phyloP scores from a whole-genome alignment of 2,797 vertebrate genomes.

The Limosa lapponica region DNA sequence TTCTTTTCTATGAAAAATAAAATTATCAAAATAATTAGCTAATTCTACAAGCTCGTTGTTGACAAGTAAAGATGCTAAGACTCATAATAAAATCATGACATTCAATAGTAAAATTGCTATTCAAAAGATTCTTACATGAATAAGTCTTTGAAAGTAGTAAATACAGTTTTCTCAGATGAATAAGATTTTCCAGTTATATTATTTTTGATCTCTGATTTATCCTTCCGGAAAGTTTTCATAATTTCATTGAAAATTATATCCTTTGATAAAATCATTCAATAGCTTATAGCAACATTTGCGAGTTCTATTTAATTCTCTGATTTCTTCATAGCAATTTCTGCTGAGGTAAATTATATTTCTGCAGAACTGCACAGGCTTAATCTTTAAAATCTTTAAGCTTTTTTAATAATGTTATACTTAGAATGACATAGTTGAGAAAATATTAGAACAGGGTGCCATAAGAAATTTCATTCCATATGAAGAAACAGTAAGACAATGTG shows the following conservation, averaged over 20 bases:
- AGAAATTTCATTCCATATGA: background rate
- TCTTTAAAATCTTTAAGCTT: background rate
- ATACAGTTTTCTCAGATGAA: background rate
- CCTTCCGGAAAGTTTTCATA: background rate
- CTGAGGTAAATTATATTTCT: slow-evolving; percentile 15
- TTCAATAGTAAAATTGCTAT: background rate
- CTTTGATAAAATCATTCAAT: background rate
- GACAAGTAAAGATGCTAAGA: background rate
- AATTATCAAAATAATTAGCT: background rate
- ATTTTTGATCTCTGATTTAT: background rate
- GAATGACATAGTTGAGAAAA: background rate
- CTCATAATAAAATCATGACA: background rate
- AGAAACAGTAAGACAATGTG: background rate
- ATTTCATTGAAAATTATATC: background rate
- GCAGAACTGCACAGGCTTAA: background rate
- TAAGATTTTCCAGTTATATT: background rate
- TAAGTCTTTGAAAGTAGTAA: background rate
- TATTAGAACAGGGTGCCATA: background rate
- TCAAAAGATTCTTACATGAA: background rate
- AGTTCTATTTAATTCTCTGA: background rate
- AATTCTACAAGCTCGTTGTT: background rate
- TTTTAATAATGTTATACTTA: background rate
- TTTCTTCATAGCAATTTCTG: slow-evolving; percentile 3
- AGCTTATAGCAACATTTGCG: background rate
- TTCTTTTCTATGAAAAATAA: background rate